Conservation (phyloP, 2,797 vertebrate species). For the Acanthurus tractus region DNA sequence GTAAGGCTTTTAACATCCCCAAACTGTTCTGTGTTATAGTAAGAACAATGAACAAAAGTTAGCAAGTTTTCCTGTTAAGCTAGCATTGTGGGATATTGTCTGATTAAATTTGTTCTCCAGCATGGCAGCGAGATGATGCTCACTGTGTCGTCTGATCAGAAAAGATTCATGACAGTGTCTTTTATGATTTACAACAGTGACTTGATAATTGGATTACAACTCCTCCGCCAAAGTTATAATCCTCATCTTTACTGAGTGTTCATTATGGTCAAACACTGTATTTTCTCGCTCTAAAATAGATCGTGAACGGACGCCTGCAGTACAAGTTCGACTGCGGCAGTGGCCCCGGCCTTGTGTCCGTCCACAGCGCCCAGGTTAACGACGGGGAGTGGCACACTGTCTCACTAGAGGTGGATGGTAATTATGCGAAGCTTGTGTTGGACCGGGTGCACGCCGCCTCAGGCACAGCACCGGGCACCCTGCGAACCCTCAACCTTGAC, state of each 20-base stretch:
- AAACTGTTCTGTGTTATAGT: conserved; percentile 13
- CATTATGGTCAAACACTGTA: background rate
- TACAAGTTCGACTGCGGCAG: conserved; percentile 99
- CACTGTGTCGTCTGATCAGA: background rate
- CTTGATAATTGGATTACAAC: conserved; percentile 16
- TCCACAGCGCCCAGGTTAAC: conserved; percentile 95
- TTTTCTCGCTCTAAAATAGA: conserved; percentile 79
- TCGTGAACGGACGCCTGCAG: conserved; percentile 94
- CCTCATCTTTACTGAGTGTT: background rate
- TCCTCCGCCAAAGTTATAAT: conserved; percentile 9
- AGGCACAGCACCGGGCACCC: conserved; percentile 93
- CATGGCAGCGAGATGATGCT: background rate
- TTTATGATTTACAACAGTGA: conserved; percentile 33
- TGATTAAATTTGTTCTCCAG: background rate
- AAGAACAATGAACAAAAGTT: conserved; percentile 11
- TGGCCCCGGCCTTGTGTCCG: conserved; percentile 94
- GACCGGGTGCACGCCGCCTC: conserved; percentile 95
- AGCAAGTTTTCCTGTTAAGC: no score
- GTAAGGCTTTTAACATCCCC: conserved; percentile 36
- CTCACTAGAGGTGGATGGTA: conserved; percentile 95
- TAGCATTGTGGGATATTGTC: background rate
- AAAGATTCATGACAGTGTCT: conserved; percentile 22
- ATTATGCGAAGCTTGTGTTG: conserved; percentile 94
- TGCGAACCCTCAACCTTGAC: conserved; percentile 96
- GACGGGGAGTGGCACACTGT: conserved; percentile 97